Conservation (phyloP, 2,113 vertebrate genomes). For the Apaloderma vittatum region DNA sequence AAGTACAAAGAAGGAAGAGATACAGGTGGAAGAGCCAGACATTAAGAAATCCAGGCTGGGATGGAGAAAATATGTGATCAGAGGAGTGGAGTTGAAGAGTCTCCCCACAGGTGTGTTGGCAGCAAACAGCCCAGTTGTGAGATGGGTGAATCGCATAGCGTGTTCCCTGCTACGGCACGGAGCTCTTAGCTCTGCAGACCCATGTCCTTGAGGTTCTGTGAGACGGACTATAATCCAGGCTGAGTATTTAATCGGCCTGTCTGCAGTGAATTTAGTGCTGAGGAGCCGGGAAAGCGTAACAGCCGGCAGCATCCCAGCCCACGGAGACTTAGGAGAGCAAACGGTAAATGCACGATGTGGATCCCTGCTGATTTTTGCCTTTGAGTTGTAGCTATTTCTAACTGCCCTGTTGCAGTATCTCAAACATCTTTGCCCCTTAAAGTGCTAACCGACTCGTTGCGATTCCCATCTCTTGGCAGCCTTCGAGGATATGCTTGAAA, state of each 20-base stretch:
- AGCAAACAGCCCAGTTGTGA: neutral
- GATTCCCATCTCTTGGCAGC: constrained; percentile 72
- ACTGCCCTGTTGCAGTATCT: neutral
- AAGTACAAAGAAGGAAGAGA: neutral
- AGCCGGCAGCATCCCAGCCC: neutral
- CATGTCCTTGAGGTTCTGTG: neutral
- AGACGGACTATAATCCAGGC: neutral
- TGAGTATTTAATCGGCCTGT: neutral
- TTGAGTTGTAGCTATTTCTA: neutral
- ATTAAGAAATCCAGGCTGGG: neutral
- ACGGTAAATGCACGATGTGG: accelerated
- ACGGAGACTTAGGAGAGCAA: neutral
- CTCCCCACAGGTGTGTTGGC: neutral
- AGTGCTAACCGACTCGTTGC: neutral
- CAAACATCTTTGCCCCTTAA: neutral
- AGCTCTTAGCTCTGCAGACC: neutral
- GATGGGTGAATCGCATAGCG: neutral
- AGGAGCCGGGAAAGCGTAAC: neutral
- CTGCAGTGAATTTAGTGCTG: neutral
- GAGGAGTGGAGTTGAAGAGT: neutral
- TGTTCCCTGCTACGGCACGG: neutral
- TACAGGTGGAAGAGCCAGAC: neutral
- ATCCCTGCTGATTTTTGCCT: neutral
- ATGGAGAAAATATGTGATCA: neutral
- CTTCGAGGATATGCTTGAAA: constrained; percentile 99